phyloP scores from a whole-genome alignment of 23 tunicate genomes.

The Clavelina lepadiformis region DNA sequence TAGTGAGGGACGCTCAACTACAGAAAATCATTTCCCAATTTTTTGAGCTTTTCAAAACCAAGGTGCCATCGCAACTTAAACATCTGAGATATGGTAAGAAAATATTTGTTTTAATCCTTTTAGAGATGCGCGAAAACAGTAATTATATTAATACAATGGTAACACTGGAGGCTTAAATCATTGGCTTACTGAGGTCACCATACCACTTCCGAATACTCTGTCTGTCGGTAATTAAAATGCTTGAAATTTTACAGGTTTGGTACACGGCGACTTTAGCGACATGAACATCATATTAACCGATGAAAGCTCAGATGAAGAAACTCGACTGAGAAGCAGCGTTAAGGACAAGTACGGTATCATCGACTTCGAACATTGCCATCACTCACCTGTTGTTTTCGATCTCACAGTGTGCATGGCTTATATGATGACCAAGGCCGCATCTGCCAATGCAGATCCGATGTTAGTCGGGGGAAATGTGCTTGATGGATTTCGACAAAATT shows the following conservation, averaged over 20 bases:
- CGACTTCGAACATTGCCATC: conserved; percentile 44
- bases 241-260: conserved; percentile 16
- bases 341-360: conserved; percentile 17
- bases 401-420: conserved; percentile 45
- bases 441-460: conserved; percentile 1
- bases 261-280: conserved; percentile 56
- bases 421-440: conserved; percentile 27
- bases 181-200: not conserved
- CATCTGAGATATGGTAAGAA: conserved; percentile 2
- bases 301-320: not conserved
- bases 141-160: not conserved
- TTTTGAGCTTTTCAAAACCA: not conserved
- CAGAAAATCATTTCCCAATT: not conserved
- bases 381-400: conserved; percentile 21
- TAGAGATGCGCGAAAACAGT: not conserved
- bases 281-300: conserved; percentile 23
- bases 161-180: not conserved
- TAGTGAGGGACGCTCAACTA: not conserved
- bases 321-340: not conserved
- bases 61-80: not conserved
- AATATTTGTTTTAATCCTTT: not conserved
- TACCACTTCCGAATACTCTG: not conserved
- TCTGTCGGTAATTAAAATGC: not conserved
- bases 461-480: conserved; percentile 4
- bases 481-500: conserved; percentile 4